phyloP scores from a whole-genome alignment of 1,140 invertebrate species.

The Gonatopus flavifemur region DNA sequence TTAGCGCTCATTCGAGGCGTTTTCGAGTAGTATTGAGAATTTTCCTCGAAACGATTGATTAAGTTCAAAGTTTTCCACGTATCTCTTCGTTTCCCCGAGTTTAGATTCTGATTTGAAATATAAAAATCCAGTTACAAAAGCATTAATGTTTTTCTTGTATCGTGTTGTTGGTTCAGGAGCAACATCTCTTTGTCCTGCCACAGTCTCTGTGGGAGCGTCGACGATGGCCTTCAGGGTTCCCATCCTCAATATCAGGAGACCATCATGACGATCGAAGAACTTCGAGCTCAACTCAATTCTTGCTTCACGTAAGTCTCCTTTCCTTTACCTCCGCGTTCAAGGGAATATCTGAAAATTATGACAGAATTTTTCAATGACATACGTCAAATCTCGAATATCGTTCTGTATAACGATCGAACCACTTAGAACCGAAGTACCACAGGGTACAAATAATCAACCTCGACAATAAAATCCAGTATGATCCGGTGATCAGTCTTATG shows the following conservation, averaged over 20 bases:
- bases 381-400: too few species aligned
- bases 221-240: conserved; percentile 43
- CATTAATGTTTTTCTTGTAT: not conserved
- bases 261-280: conserved; percentile 71
- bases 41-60: too few species aligned
- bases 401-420: too few species aligned
- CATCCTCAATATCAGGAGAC: conserved; percentile 56
- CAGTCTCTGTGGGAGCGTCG: conserved; percentile 40
- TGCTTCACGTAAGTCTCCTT: conserved; percentile 67
- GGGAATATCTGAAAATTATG: not conserved
- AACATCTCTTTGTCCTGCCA: conserved; percentile 49
- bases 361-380: not conserved
- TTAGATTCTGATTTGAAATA: too few species aligned
- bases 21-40: too few species aligned
- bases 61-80: too few species aligned
- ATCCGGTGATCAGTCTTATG: too few species aligned
- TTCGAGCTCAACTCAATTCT: conserved; percentile 70
- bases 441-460: too few species aligned
- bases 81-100: too few species aligned
- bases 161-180: conserved; percentile 37
- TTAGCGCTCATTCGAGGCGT: conserved; percentile 1
- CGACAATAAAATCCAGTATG: conserved; percentile 45
- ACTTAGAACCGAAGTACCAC: too few species aligned
- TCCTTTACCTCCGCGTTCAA: not conserved
- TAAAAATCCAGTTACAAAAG: too few species aligned